phyloP scores from a whole-genome alignment of 1,140 invertebrate species.

The Bombus difficillimus region DNA sequence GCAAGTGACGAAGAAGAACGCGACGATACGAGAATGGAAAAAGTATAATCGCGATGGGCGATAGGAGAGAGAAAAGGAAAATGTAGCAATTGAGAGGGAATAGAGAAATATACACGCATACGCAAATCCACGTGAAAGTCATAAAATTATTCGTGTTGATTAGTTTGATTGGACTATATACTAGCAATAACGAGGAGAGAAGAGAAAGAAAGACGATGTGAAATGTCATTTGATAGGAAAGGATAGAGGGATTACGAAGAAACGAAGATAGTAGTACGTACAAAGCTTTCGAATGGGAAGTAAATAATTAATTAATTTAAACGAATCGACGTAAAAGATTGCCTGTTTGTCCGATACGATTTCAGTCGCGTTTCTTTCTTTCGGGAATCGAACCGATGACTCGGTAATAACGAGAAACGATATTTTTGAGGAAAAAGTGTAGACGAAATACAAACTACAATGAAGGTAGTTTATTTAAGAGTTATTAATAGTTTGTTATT shows the following conservation, averaged over 20 bases:
- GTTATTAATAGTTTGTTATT: no score
- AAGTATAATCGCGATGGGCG: no score
- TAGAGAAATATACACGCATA: background rate
- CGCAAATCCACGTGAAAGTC: background rate
- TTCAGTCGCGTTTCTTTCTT: background rate
- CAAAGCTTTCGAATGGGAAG: no score
- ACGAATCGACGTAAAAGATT: background rate
- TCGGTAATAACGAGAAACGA: background rate
- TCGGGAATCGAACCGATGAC: background rate
- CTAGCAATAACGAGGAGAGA: background rate
- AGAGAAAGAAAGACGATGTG: background rate
- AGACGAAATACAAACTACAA: constrained; percentile 20
- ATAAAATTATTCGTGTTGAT: background rate
- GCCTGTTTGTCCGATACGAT: background rate
- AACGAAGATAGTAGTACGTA: background rate
- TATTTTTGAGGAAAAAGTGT: background rate
- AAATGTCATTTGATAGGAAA: background rate
- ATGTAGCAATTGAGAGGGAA: background rate
- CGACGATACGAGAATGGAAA: background rate
- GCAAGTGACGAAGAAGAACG: background rate
- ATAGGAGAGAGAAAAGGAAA: background rate
- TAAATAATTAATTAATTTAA: background rate
- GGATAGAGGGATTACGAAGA: background rate
- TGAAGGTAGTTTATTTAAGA: background rate
- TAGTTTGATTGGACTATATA: background rate